Percentiles rank a stretch among this genome's conserved stretches.
These are phyloP conservation scores for Trachelipus rathkii DNA, from an alignment of 1,140 invertebrate species.

Conservation along the genomic window DNA sequence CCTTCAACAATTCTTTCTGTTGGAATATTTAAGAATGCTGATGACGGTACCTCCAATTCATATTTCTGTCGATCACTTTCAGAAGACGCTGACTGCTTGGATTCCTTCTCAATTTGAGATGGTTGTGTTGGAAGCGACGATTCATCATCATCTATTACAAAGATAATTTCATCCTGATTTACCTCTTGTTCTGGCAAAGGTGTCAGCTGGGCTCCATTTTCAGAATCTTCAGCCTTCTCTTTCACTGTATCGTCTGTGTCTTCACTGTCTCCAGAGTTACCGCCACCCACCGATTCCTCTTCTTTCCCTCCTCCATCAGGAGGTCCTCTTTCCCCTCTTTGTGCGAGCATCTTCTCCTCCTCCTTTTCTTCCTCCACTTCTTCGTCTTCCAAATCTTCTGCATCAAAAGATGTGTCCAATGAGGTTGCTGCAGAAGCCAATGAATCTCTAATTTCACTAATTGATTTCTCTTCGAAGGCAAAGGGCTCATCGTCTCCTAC, in stretches of 20 bases:
- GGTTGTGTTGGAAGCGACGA: not conserved
- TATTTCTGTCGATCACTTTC: not conserved
- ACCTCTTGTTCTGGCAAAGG: conserved; percentile 16
- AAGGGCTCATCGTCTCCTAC: conserved; percentile 41
- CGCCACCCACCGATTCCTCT: conserved; percentile 47
- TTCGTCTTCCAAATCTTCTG: conserved; percentile 40
- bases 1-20: conserved; percentile 37
- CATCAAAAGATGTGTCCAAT: conserved; percentile 39
- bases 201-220: not conserved
- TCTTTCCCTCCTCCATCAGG: conserved; percentile 47
- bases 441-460: conserved; percentile 42
- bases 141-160: too few relatives aligned
- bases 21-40: conserved; percentile 4
- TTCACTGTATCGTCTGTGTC: conserved; percentile 22
- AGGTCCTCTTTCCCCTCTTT: conserved; percentile 4
- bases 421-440: conserved; percentile 27
- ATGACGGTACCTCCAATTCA: not conserved
- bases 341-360: not conserved
- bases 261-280: conserved; percentile 34
- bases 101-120: conserved; percentile 8
- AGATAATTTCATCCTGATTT: not conserved
- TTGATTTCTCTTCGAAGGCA: conserved; percentile 43
- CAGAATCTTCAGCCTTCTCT: not conserved
- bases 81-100: not conserved
- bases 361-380: conserved; percentile 27